Base-by-base conservation (phyloP, 2,888 invertebrate genomes). In the Polymixis flavicincta region DNA sequence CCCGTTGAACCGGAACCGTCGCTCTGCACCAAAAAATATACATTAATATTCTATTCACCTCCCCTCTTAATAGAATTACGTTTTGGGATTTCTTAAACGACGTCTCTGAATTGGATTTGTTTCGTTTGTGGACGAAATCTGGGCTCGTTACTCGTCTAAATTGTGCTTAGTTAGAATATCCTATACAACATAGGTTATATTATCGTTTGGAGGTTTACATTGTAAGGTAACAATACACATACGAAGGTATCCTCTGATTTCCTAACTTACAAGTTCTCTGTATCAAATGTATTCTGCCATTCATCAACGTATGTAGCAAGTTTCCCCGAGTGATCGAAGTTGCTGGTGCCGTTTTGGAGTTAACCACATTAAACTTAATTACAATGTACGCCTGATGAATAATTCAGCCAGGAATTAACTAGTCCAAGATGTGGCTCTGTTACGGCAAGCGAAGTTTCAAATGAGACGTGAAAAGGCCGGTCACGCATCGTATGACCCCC, bases 1-100 rank as follows among this genome's bases (percentile, higher is more conserved):
- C 91, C 92, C 76, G 94, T 89, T 22, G 94, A 92, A 77, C 92
- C 93, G 81, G 93, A 88, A 64, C 90, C 94, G 87, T 96, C 96
- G 92, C 87, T 94, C 96, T 96, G 93, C 71, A 80, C 67, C 80
- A 84, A 88, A 83, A 82, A 83, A 83, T 82, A 70, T 77, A 82
- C 82, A 83, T 83, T 83, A 83, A 85, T 85, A 83, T 83, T 83
- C 82, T 82, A 70, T 73, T 77, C 82, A 85, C 70, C 69, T 83
- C 64, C 71, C 77, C 72, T 85, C 77, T 85, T 83, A 83, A 83
- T 83, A 85, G 72, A 83, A 85, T 83, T 83, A 85, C 85, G 82
- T 85, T 83, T 71, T 68, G 82, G 85, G 82, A 83, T 83, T 83
- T 83, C 82, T 76, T 82, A 83, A 83, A 83, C 82, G 85, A 85